Evolutionary conservation across 2,888 invertebrate genomes (phyloP).

Genomic region (Oligia fasciuncula): DNA sequence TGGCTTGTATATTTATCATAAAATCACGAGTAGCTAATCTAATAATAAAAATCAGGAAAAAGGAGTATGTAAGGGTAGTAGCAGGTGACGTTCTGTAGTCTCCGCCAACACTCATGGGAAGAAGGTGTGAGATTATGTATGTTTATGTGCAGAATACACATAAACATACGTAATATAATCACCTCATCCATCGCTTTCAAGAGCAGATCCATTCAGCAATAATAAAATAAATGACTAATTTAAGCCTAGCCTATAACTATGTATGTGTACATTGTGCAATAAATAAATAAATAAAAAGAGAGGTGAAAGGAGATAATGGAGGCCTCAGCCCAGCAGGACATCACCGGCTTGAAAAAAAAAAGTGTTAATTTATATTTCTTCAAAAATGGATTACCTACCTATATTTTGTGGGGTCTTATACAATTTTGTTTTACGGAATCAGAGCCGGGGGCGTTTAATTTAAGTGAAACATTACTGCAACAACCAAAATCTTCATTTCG

Average conservation of each 20-base stretch:
- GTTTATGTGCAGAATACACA: neutral
- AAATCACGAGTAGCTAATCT: neutral
- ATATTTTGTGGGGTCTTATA: neutral
- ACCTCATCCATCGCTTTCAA: too few species aligned
- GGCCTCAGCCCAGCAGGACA: too few species aligned
- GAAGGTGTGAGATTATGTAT: neutral
- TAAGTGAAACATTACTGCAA: neutral
- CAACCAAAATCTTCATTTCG: neutral
- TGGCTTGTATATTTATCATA: too few species aligned
- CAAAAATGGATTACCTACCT: neutral
- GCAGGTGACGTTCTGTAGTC: neutral
- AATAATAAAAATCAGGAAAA: neutral
- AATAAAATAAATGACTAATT: too few species aligned
- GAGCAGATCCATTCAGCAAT: too few species aligned
- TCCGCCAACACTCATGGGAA: neutral
- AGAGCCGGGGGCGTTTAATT: neutral
- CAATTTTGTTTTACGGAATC: too few species aligned
- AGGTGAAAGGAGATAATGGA: too few species aligned
- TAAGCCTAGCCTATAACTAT: too few species aligned
- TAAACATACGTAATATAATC: too few species aligned
- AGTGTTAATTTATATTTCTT: too few species aligned
- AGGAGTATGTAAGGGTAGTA: neutral
- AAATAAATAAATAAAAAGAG: too few species aligned
- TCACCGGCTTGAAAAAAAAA: neutral
- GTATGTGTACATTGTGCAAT: too few species aligned